Evolutionary conservation across 2,797 vertebrate species (phyloP), one percentile per base, ranked within the genome.

Genomic region (Sebastes oblongus): DNA sequence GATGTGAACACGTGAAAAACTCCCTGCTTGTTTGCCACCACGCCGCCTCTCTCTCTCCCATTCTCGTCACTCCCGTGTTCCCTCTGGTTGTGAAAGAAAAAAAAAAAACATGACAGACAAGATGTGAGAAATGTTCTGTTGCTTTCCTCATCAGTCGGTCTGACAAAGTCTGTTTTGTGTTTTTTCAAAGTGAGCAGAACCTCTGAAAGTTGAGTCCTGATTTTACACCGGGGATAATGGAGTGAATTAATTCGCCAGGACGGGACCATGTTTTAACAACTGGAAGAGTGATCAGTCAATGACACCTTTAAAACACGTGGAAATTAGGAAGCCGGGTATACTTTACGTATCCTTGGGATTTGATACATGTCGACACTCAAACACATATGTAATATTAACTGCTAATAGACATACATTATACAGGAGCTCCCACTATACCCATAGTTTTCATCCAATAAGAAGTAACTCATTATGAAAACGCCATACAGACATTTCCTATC

Each of bases 241-340:
- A 82, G 88, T 65, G 86, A 89, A 91, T 92, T 91, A 70, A 90
- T 93, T 90, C 83, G 83, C 83, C 87, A 86, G 84, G 87, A 88
- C 74, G 52, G n/a, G 75, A 42, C 73, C 70, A 11, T 91, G 88
- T 91, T 94, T 93, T 83, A 93, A 93, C 91, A 94, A 93, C 90
- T 95, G 91, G 87, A 93, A 93, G 86, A 87, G 74, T 72, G 70
- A 87, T 95, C 90, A 92, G 84, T 86, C 88, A 83, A 73, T 65
- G 58, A 89, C 87, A 90, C 85, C 86, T 92, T 92, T 89, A 81
- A 88, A 90, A 86, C 73, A 80, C 50, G 0, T 64, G 80, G 88
- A 87, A 91, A 90, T 86, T 62, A 89, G 83, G 76, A 89, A 90
- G 74, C 73, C 84, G 88, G 85, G 87, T 87, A 78, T 61, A 58